A percentile compares a stretch with the other conserved stretches of the same genome.
Evolutionary conservation across 35 echinoderm and acorn worm species (phyloP).

Genomic region (Apostichopus californicus): DNA sequence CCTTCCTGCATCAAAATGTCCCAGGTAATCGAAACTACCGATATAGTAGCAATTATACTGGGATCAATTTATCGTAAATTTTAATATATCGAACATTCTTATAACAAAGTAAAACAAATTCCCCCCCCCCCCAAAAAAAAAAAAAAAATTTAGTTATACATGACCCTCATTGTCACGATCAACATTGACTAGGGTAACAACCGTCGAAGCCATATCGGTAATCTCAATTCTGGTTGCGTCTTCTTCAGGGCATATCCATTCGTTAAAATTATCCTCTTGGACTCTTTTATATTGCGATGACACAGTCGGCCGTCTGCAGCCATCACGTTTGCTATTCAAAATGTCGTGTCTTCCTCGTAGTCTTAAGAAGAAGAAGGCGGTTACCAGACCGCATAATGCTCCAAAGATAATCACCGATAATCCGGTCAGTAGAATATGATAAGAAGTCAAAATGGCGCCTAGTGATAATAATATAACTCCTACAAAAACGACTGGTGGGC

Average conservation of each 20-base stretch:
- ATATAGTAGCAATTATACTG: too few species aligned
- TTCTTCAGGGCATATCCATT: conserved; percentile 50
- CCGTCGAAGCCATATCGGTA: conserved; percentile 56
- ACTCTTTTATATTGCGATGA: conserved; percentile 36
- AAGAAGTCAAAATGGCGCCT: conserved; percentile 49
- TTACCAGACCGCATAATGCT: conserved; percentile 35
- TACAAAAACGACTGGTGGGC: conserved; percentile 45
- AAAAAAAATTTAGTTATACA: background rate
- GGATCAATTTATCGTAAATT: too few species aligned
- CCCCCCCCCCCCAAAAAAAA: too few species aligned
- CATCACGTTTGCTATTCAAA: background rate
- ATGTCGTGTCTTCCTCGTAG: conserved; percentile 15
- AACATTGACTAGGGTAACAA: conserved; percentile 47
- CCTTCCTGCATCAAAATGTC: too few species aligned
- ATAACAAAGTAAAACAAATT: too few species aligned
- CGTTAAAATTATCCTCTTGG: conserved; percentile 34
- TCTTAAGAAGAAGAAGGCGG: conserved; percentile 47
- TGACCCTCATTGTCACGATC: conserved; percentile 49
- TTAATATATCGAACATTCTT: too few species aligned
- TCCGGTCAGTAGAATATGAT: conserved; percentile 31
- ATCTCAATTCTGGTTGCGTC: conserved; percentile 26
- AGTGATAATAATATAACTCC: conserved; percentile 41
- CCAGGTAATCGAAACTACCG: too few species aligned
- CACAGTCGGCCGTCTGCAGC: background rate
- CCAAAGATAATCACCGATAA: conserved; percentile 32